Conservation (phyloP, 1,140 invertebrate genomes). For the Papilio polyxenes region DNA sequence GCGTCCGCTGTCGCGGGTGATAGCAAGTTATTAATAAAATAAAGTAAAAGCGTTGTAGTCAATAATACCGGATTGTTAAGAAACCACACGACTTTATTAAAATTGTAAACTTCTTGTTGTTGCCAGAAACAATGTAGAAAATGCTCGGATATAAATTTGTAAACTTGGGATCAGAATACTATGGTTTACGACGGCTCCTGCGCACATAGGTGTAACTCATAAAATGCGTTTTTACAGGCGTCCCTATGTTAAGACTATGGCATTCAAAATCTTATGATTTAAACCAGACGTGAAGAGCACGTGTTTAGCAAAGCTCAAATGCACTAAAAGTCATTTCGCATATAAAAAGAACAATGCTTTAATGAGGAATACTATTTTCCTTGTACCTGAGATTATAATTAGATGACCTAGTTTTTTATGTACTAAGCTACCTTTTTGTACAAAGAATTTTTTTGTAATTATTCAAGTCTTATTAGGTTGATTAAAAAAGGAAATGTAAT, state of each 20-base stretch:
- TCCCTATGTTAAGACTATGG: neutral
- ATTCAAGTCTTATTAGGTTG: conserved; percentile 1
- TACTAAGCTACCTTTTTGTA: neutral
- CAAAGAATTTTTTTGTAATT: neutral
- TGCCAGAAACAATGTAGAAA: neutral
- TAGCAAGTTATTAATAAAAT: neutral
- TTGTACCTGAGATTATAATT: neutral
- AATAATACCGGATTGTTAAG: neutral
- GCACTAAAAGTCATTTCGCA: neutral
- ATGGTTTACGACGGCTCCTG: neutral
- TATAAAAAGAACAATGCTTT: neutral
- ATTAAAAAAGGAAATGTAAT: conserved; percentile 24
- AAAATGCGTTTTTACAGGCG: too few relatives aligned
- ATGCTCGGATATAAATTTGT: neutral
- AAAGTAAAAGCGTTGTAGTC: neutral
- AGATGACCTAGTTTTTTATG: neutral
- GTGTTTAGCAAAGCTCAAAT: too few relatives aligned
- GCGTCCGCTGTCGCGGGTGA: too few relatives aligned
- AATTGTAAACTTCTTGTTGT: neutral
- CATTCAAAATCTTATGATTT: too few relatives aligned
- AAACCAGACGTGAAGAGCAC: too few relatives aligned
- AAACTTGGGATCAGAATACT: neutral
- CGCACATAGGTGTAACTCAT: too few relatives aligned
- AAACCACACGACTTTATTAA: conserved; percentile 9
- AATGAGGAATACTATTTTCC: neutral